These are phyloP conservation scores for Eulemur coronatus DNA, from an alignment of 2,797 vertebrate genomes.

Conservation along the genomic window DNA sequence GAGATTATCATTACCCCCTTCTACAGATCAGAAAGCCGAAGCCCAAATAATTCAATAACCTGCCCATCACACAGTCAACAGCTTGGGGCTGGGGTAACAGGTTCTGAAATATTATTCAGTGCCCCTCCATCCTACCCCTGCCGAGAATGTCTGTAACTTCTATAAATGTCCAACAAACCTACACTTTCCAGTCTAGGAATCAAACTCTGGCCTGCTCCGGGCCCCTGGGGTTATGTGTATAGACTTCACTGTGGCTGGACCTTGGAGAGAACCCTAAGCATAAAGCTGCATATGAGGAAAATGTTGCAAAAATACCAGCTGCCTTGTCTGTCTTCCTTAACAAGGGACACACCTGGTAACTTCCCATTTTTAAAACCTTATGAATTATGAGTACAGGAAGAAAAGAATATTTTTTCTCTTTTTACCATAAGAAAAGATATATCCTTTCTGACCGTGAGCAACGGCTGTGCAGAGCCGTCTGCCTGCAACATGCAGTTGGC, in stretches of 20 bases:
- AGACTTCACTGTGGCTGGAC: not conserved
- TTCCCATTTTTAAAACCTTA: not conserved
- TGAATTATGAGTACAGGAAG: not conserved
- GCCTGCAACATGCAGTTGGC: accelerated
- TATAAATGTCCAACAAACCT: not conserved
- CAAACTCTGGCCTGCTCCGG: not conserved
- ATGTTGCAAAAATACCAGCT: not conserved
- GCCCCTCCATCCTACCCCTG: not conserved
- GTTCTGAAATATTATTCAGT: not conserved
- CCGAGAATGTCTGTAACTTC: not conserved
- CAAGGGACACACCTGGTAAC: not conserved
- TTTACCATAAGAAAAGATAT: not conserved
- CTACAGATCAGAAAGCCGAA: not conserved
- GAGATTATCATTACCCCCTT: not conserved
- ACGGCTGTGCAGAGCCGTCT: not conserved
- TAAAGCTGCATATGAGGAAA: not conserved
- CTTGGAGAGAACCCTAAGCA: not conserved
- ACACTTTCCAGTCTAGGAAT: not conserved
- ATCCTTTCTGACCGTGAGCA: not conserved
- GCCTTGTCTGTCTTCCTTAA: not conserved
- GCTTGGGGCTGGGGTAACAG: not conserved
- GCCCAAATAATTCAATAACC: not conserved
- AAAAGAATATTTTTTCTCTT: not conserved
- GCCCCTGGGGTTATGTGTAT: not conserved
- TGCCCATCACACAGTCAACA: not conserved